Evolutionary conservation across 2,113 vertebrate genomes (phyloP).

Genomic region (Microcebus murinus): DNA sequence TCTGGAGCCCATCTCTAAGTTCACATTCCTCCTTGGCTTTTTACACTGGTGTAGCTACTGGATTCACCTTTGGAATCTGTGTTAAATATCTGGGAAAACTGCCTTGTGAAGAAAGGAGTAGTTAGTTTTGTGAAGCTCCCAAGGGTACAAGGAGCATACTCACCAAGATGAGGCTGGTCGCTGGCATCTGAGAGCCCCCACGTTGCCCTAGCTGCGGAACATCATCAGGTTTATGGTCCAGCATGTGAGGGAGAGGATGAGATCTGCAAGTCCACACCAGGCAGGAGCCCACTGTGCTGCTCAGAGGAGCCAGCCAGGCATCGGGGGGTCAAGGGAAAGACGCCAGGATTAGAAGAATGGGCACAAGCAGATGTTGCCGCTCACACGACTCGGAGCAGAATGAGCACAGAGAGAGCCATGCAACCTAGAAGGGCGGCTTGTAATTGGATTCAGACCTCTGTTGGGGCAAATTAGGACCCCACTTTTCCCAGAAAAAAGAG

Average conservation of each 20-base stretch:
- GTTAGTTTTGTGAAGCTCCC: background rate
- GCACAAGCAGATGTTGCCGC: background rate
- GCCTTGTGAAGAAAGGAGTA: background rate
- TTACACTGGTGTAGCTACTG: background rate
- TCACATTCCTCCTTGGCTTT: background rate
- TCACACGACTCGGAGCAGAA: background rate
- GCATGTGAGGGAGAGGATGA: background rate
- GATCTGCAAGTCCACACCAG: background rate
- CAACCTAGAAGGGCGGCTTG: background rate
- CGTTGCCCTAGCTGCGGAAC: background rate
- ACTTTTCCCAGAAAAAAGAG: conserved; percentile 42
- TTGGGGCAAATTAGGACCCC: background rate
- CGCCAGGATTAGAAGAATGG: background rate
- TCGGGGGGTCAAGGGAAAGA: background rate
- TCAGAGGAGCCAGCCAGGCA: background rate
- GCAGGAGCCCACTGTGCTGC: background rate
- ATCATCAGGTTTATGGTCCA: background rate
- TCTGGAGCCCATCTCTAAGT: background rate
- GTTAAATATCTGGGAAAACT: background rate
- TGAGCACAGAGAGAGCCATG: background rate
- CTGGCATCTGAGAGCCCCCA: background rate
- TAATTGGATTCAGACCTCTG: background rate
- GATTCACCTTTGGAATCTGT: background rate
- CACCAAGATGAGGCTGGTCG: background rate
- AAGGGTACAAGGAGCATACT: background rate